Evolutionary conservation across 2,113 vertebrate species (phyloP), one percentile per base, ranked within the genome.

Genomic region (Eubucco bourcierii): DNA sequence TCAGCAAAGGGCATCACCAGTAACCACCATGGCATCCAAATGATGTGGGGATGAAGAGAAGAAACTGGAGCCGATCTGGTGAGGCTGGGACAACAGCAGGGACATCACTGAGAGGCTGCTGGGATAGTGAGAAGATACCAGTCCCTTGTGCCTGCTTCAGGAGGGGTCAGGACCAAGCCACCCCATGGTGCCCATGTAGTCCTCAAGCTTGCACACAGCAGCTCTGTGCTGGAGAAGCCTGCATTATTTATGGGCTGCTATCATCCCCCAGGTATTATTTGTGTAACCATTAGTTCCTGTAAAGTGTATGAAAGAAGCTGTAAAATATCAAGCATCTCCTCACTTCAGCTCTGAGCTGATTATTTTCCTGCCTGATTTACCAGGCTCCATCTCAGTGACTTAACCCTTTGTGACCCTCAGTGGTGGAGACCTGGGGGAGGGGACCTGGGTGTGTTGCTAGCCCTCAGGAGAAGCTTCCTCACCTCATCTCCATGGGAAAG

Each of bases 251-350:
- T 81, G 79, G 80, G 75, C 74, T 53, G 87, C 92, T 92, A 88
- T 79, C 89, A 88, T 90, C 93, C 93, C 93, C 55, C 9, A 65
- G 91, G 87, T 94, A 90, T 95, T 90, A 94, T 95, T 95, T 95
- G 89, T 88, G 91, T 88, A 92, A 92, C 88, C 80, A 87, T 96
- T 81, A 87, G 91, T 89, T 95, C 90, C 91, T 87, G 71, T 92
- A 92, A 93, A 87, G 80, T 47, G 60, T 70, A 80, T 85, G 87
- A 90, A 95, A 94, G 80, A 75, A 84, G 89, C 87, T 92, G 89
- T 93, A 89, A 88, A 93, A 86, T 61, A 90, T 55, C 91, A 79
- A 92, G 74, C 87, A 25, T 79, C 84, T 87, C 81, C 91, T 90
- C 87, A 61, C 89, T 88, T 92, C 91, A 61, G 41, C 10, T 46